These are phyloP conservation scores for Meandrusa payeni DNA, from an alignment of 2,888 invertebrate genomes.

Conservation along the genomic window DNA sequence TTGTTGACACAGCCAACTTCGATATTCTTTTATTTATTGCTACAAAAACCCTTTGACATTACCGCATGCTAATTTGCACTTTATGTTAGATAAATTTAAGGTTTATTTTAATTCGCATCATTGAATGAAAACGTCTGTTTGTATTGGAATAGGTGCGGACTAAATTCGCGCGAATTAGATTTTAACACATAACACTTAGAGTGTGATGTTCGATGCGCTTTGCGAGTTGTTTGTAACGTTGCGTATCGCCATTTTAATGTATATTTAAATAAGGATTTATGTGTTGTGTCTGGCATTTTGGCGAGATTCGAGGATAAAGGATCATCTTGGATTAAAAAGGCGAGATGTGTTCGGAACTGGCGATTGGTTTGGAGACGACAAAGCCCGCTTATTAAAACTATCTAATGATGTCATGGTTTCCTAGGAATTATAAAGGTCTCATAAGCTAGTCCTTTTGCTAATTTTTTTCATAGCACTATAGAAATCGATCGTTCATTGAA, in stretches of 20 bases:
- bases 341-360: constrained; percentile 36
- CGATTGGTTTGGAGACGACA: background rate
- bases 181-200: constrained; percentile 9
- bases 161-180: constrained; percentile 16
- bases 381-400: constrained; percentile 5
- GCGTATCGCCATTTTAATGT: constrained; percentile 43
- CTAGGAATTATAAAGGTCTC: too few relatives aligned
- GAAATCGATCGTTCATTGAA: too few relatives aligned
- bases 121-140: constrained; percentile 41
- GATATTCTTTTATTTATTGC: constrained; percentile 81
- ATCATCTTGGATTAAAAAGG: constrained; percentile 59
- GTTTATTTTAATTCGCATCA: constrained; percentile 26
- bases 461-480: too few relatives aligned
- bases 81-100: background rate
- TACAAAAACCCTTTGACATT: constrained; percentile 66
- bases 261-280: constrained; percentile 81
- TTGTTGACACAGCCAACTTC: constrained; percentile 80
- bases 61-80: constrained; percentile 31
- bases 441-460: too few relatives aligned
- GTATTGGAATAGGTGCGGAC: background rate
- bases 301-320: constrained; percentile 76
- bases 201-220: constrained; percentile 6
- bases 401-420: too few relatives aligned
- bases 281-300: constrained; percentile 77
- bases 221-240: constrained; percentile 13